Base-by-base conservation (phyloP, 2,888 invertebrate species). In the Blastobasis adustella region DNA sequence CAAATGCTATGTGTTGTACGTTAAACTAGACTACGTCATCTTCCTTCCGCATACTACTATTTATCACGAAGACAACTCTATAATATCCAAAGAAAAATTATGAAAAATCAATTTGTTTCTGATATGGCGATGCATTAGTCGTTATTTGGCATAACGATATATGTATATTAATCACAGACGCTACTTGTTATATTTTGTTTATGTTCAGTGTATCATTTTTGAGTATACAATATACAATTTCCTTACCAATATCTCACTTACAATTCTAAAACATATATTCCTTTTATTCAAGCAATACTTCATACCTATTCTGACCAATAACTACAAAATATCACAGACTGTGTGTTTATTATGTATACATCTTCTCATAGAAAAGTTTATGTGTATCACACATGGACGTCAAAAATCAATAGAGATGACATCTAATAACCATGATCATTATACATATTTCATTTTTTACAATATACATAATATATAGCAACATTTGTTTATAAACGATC, bases 321-420 rank as follows among this genome's bases (percentile, higher is more conserved):
- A 86, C 84, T 87, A 88, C 86, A 87, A 88, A 87, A 88, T 88
- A 88, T 88, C 88, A 88, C 88, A 88, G 88, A 87, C 87, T 79
- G 84, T 82, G 82, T 87, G 79, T 87, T 87, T 85, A 86, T 86
- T 86, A 87, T 88, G 88, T 87, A 87, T 87, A 87, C 85, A 85
- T 88, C 79, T 83, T 86, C 86, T 88, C 84, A 81, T 87, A 88
- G 86, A 87, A 86, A 85, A 85, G 77, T 84, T 84, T 82, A 79
- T 82, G 84, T 84, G 87, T 87, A 85, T 83, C 73, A 86, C 87
- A 87, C 85, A 81, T 87, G 88, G 87, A 88, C 88, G 88, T 83
- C 77, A 81, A 83, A 76, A 75, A 84, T 79, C 82, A 80, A 84
- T 79, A 81, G 78, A 81, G 79, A 85, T 84, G 86, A 84, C 81